Conservation (phyloP, 1,140 invertebrate species). For the Ceratosolen solmsi region DNA sequence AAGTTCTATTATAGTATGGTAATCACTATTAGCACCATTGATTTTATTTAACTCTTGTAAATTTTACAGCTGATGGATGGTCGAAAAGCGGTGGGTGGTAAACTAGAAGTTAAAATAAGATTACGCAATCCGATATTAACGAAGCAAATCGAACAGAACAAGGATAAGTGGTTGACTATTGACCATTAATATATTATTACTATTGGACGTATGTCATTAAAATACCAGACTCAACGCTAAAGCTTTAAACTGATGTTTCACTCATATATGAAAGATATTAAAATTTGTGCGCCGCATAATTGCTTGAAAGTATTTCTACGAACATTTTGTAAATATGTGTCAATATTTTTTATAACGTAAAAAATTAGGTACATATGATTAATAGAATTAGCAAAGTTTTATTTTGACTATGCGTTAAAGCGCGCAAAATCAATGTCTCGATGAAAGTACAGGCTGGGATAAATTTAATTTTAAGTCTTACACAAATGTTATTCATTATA, state of each 20-base stretch:
- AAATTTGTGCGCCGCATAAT: not conserved
- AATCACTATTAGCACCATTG: no score
- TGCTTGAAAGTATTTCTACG: not conserved
- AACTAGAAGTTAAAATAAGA: slow-evolving; percentile 91
- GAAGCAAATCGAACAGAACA: slow-evolving; percentile 91
- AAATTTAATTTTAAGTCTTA: no score
- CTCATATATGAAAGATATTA: not conserved
- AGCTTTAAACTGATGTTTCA: not conserved
- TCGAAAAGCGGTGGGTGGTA: slow-evolving; percentile 88
- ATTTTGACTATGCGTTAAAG: not conserved
- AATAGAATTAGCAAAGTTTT: not conserved
- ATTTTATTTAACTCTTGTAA: not conserved
- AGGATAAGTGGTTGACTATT: slow-evolving; percentile 93
- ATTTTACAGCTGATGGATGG: slow-evolving; percentile 88
- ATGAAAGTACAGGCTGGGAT: no score
- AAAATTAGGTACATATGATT: not conserved
- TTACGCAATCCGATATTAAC: slow-evolving; percentile 91
- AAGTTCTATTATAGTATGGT: slow-evolving; percentile 70
- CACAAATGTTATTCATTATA: no score
- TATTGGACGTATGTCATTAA: no score
- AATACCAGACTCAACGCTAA: not conserved
- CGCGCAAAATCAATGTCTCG: no score
- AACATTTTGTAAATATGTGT: slow-evolving; percentile 28
- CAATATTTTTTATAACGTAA: no score
- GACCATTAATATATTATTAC: slow-evolving; percentile 70